A percentile compares a stretch with the other conserved stretches of the same genome.
Conservation (phyloP, 2,797 vertebrate genomes). For the Aotus griseimembra region DNA sequence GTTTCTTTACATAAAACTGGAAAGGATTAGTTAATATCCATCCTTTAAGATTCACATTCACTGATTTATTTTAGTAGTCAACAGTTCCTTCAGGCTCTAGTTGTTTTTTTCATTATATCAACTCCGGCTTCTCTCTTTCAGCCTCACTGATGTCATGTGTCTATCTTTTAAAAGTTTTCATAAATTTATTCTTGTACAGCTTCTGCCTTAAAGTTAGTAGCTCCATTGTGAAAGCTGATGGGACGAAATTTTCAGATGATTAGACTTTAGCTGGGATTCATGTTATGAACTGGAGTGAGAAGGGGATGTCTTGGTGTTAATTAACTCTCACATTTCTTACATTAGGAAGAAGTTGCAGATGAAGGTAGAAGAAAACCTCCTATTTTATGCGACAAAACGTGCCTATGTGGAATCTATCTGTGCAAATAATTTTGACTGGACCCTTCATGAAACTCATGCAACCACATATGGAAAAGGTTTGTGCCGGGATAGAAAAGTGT, state of each 20-base stretch:
- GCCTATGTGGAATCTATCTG: constrained; percentile 85
- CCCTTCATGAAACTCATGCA: constrained; percentile 87
- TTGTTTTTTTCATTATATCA: not conserved
- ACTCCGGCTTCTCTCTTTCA: not conserved
- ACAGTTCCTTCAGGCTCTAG: not conserved
- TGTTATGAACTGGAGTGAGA: not conserved
- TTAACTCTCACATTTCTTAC: constrained; percentile 43
- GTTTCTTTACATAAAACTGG: not conserved
- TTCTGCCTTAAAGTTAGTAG: not conserved
- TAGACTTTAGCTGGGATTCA: not conserved
- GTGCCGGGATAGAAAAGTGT: constrained; percentile 19
- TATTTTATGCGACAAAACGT: constrained; percentile 89
- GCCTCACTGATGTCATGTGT: not conserved
- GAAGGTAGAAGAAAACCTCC: constrained; percentile 86
- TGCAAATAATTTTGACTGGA: constrained; percentile 91
- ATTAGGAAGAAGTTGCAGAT: constrained; percentile 91
- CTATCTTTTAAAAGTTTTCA: not conserved
- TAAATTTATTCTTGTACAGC: not conserved
- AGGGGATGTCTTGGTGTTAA: not conserved
- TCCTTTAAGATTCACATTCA: not conserved
- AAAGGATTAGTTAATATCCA: not conserved
- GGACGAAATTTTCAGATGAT: not conserved
- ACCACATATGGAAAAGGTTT: constrained; percentile 90
- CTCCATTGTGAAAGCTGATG: not conserved
- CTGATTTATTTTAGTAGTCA: not conserved